Base-by-base conservation (phyloP, 1,140 invertebrate genomes). In the Drosophila simulans region DNA sequence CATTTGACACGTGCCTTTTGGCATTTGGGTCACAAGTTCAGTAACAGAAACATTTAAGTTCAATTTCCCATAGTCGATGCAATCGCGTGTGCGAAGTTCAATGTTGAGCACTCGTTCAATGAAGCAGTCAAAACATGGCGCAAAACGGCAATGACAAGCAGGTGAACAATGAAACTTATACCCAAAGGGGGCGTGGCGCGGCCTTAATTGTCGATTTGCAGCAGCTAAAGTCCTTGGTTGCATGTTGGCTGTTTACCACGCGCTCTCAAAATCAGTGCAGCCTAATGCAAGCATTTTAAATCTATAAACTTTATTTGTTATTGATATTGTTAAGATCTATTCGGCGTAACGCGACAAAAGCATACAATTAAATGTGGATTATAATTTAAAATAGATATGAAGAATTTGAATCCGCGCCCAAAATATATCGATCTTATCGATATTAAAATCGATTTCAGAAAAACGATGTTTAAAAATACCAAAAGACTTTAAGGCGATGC, bases 171-270 rank as follows among this genome's bases (percentile, higher is more conserved):
- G 40, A 35, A 46, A 48, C 45, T 17, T 54, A 37, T 60, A 0
- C 20, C 55, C 43, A 55, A 53, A n/a, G 31, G 52, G 15, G 42
- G 53, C 49, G 45, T 45, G 71, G 35, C 17, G 31, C 65, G 70
- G 69, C 82, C 82, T 82, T 86, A 81, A 86, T 86, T 86, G 69
- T 86, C 64, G 73, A 62, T 85, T 77, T 72, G 76, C 66, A 80
- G 60, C 60, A 63, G 46, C 43, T 62, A 45, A 72, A 62, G 58
- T 25, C 73, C 76, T 83, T 68, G 81, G 62, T 64, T 85, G 81
- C 81, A 85, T 70, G 77, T 77, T 85, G 63, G 52, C 48, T 43
- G 63, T 20, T 59, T 80, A 72, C 42, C 66, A 73, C 63, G 49
- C 56, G 63, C 64, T 70, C 59, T 60, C 58, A 48, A 63, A 63